Evolutionary conservation across 2,888 invertebrate genomes (phyloP).

Genomic region (Stenolophus ochropezus): DNA sequence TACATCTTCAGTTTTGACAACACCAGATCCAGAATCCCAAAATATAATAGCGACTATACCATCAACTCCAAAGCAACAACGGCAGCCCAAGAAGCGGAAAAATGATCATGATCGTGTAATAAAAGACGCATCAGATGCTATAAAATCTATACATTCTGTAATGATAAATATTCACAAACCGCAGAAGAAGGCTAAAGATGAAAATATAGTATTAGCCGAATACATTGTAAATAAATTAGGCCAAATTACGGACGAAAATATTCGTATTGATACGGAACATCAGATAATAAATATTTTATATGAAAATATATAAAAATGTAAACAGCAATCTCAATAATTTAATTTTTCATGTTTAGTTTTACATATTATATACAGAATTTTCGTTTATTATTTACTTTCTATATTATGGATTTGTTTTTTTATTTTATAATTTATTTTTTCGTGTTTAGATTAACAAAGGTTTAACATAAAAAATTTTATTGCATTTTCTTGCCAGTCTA

Average conservation of each 20-base stretch:
- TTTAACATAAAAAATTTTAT: neutral
- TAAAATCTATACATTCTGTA: neutral
- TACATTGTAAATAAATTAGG: neutral
- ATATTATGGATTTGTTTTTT: neutral
- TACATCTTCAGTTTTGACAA: neutral
- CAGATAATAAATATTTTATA: neutral
- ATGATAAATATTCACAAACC: conserved; percentile 3
- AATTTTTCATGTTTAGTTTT: neutral
- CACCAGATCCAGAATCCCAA: neutral
- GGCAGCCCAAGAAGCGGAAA: neutral
- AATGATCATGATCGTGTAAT: neutral
- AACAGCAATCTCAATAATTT: neutral
- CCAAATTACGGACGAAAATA: neutral
- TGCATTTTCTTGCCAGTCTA: conserved; percentile 13
- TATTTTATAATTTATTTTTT: neutral
- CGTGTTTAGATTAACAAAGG: too few relatives aligned
- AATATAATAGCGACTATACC: conserved; percentile 7
- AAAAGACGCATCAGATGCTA: neutral
- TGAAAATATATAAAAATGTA: conserved; percentile 8
- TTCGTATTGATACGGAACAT: neutral
- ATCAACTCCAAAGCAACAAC: neutral
- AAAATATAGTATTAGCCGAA: neutral
- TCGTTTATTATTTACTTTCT: neutral
- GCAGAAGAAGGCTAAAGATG: neutral
- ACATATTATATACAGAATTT: neutral